Conservation (phyloP, 2,888 invertebrate species). For the Zonitis immaculata region DNA sequence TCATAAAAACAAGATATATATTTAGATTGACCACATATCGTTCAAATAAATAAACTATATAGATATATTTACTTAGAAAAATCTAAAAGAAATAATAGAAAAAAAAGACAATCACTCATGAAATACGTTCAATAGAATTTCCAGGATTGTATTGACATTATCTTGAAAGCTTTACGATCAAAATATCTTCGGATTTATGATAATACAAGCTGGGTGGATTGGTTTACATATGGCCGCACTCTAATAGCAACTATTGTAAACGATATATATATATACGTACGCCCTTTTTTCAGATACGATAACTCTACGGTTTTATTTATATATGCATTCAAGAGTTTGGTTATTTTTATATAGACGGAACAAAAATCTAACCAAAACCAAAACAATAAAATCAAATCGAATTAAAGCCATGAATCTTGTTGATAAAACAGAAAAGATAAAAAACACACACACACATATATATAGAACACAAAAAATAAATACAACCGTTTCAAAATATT, state of each 20-base stretch:
- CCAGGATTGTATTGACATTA: neutral
- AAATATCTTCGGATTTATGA: constrained; percentile 21
- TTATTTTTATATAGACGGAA: too few relatives aligned
- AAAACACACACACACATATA: too few relatives aligned
- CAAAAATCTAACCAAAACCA: neutral
- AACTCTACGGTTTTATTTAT: neutral
- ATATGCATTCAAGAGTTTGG: neutral
- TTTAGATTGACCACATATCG: too few relatives aligned
- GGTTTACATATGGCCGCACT: constrained; percentile 23
- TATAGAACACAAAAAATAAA: too few relatives aligned
- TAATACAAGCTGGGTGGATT: constrained; percentile 9
- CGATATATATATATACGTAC: too few relatives aligned
- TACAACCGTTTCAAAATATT: neutral
- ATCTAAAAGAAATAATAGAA: too few relatives aligned
- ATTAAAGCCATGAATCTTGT: neutral
- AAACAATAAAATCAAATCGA: neutral
- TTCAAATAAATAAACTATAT: too few relatives aligned
- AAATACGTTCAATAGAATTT: neutral
- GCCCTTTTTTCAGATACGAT: neutral
- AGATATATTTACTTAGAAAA: too few relatives aligned
- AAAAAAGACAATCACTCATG: too few relatives aligned
- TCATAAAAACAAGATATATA: too few relatives aligned
- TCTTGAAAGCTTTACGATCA: constrained; percentile 10
- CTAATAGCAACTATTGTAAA: constrained; percentile 8
- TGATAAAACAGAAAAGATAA: neutral